These are phyloP conservation scores for Drosophila jambulina DNA, from an alignment of 1,140 invertebrate species.

Conservation along the genomic window DNA sequence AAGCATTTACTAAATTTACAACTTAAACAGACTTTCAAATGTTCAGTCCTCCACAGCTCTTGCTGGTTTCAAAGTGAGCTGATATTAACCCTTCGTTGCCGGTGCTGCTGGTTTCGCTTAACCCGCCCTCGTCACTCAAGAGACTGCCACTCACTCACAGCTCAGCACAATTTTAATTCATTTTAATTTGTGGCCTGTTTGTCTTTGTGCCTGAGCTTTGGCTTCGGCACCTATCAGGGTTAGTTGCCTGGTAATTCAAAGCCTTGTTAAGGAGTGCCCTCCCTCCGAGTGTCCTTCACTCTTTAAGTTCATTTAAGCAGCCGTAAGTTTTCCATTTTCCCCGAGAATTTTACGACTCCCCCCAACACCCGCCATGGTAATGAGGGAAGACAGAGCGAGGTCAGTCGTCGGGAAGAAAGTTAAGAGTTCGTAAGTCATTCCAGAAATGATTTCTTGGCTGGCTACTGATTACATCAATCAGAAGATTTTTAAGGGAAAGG, in stretches of 20 bases:
- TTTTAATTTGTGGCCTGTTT: conserved; percentile 60
- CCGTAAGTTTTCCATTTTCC: conserved; percentile 38
- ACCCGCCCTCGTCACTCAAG: conserved; percentile 22
- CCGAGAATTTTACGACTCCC: conserved; percentile 16
- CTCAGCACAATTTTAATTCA: conserved; percentile 60
- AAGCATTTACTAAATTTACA: not conserved
- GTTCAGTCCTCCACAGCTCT: not conserved
- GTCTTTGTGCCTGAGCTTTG: conserved; percentile 43
- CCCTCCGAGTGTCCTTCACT: conserved; percentile 6
- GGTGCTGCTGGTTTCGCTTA: conserved; percentile 1
- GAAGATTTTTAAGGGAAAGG: not conserved
- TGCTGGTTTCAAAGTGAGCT: not conserved
- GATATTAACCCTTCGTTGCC: conserved; percentile 6
- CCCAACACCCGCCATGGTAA: not conserved
- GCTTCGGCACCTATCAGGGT: conserved; percentile 3
- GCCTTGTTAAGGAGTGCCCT: conserved; percentile 20
- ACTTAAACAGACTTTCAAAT: not conserved
- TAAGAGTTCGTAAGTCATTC: conserved; percentile 1
- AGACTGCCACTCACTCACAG: conserved; percentile 44
- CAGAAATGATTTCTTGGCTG: conserved; percentile 22
- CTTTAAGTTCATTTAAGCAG: conserved; percentile 45
- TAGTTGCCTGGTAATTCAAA: conserved; percentile 8
- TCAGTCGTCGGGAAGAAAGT: not conserved
- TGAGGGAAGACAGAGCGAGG: conserved; percentile 1
- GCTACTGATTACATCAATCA: conserved; percentile 18